phyloP scores from a whole-genome alignment of 2,113 vertebrate species.

The Phrynocephalus versicolor region DNA sequence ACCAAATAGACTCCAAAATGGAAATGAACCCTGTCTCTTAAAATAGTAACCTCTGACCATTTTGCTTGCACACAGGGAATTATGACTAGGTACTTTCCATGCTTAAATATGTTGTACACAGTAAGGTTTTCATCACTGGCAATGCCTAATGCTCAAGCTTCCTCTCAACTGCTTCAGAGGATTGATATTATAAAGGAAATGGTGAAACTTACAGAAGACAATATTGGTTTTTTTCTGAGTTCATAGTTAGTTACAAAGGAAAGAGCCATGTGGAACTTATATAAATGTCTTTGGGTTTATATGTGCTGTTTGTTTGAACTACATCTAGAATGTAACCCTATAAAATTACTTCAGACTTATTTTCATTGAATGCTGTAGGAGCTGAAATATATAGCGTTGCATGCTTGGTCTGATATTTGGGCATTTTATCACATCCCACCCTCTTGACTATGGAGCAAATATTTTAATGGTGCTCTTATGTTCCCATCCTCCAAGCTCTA shows the following conservation, averaged over 20 bases:
- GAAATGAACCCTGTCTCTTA: background rate
- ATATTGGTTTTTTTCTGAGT: constrained; percentile 13
- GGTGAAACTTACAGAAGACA: constrained; percentile 34
- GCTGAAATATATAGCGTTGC: background rate
- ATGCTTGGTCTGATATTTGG: background rate
- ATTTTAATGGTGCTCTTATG: constrained; percentile 39
- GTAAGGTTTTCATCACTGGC: constrained; percentile 41
- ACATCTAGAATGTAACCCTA: accelerated
- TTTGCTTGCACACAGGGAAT: constrained; percentile 51
- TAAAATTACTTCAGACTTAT: background rate
- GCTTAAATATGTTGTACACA: constrained; percentile 30
- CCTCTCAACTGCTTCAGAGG: constrained; percentile 45
- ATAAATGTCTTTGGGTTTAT: accelerated
- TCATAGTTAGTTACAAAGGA: background rate
- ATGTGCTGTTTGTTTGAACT: background rate
- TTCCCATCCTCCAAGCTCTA: constrained; percentile 37
- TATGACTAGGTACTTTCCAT: constrained; percentile 57
- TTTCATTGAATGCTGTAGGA: background rate
- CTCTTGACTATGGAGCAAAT: background rate
- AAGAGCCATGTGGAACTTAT: background rate
- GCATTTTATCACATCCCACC: background rate
- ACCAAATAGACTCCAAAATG: background rate
- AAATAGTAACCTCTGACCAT: constrained; percentile 61
- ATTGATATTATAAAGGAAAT: constrained; percentile 50
- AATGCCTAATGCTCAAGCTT: constrained; percentile 54